phyloP scores from a whole-genome alignment of 2,797 vertebrate species.

The Rhynchotus rufescens region DNA sequence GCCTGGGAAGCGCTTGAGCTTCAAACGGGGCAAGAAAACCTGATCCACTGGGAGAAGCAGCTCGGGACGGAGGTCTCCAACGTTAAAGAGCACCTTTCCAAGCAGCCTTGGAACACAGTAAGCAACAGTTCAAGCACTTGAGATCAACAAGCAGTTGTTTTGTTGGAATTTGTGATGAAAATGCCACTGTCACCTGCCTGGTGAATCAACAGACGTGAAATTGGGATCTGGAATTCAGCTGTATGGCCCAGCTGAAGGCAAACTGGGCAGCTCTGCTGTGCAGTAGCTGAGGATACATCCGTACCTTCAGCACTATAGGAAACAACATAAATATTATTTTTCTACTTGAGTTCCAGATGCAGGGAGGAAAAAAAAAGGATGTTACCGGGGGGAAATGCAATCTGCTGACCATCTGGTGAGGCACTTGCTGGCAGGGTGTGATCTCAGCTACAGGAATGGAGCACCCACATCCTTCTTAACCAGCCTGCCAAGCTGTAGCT shows the following conservation, averaged over 20 bases:
- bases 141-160: slow-evolving; percentile 52
- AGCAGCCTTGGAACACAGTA: not conserved
- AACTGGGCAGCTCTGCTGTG: not conserved
- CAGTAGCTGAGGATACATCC: not conserved
- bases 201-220: not conserved
- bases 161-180: not conserved
- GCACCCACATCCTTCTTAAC: slow-evolving; percentile 58
- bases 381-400: slow-evolving; percentile 68
- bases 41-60: not conserved
- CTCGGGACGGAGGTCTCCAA: not conserved
- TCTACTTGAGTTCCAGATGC: slow-evolving; percentile 65
- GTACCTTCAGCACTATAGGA: slow-evolving; percentile 26
- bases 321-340: slow-evolving; percentile 75
- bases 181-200: not conserved
- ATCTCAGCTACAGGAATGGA: slow-evolving; percentile 69
- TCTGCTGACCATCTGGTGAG: slow-evolving; percentile 73
- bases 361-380: slow-evolving; percentile 51
- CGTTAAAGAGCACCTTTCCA: slow-evolving; percentile 50
- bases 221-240: not conserved
- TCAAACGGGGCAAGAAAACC: not conserved
- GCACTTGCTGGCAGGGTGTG: slow-evolving; percentile 63
- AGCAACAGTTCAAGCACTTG: not conserved
- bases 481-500: slow-evolving; percentile 48
- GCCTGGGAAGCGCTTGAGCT: not conserved
- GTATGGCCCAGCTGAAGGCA: not conserved